Evolutionary conservation across 2,797 vertebrate genomes (phyloP).

Genomic region (Cheirogaleus major): DNA sequence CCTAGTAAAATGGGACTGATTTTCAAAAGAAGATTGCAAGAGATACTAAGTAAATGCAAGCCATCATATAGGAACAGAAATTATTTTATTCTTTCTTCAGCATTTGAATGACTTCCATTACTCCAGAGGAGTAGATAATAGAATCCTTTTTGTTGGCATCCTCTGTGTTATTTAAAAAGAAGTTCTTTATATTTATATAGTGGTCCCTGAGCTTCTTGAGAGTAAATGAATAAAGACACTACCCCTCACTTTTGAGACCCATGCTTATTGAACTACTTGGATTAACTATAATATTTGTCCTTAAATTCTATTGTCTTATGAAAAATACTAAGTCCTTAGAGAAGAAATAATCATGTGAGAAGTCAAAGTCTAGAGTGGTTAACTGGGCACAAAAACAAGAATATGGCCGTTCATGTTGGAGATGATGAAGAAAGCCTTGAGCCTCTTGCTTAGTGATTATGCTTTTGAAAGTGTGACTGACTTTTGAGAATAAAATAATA

Average conservation of each 20-base stretch:
- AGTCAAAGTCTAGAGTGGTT: background rate
- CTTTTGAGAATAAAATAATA: background rate
- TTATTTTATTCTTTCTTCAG: background rate
- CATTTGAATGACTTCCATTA: background rate
- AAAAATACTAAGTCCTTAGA: background rate
- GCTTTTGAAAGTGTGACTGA: background rate
- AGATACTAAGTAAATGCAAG: background rate
- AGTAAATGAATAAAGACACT: background rate
- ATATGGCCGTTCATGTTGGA: background rate
- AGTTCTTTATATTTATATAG: background rate
- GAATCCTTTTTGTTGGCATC: background rate
- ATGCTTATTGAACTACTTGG: background rate
- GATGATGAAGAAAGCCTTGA: background rate
- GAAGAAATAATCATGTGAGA: conserved; percentile 3
- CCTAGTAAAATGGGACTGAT: background rate
- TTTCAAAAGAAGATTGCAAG: background rate
- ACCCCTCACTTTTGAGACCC: background rate
- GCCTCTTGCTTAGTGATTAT: background rate
- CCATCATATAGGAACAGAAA: background rate
- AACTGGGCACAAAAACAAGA: background rate
- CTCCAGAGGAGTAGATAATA: background rate
- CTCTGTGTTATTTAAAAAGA: background rate
- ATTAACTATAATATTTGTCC: background rate
- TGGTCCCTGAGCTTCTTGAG: background rate
- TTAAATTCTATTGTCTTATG: background rate